Evolutionary conservation across 2,113 vertebrate species (phyloP).

Genomic region (Atherinomorus stipes): DNA sequence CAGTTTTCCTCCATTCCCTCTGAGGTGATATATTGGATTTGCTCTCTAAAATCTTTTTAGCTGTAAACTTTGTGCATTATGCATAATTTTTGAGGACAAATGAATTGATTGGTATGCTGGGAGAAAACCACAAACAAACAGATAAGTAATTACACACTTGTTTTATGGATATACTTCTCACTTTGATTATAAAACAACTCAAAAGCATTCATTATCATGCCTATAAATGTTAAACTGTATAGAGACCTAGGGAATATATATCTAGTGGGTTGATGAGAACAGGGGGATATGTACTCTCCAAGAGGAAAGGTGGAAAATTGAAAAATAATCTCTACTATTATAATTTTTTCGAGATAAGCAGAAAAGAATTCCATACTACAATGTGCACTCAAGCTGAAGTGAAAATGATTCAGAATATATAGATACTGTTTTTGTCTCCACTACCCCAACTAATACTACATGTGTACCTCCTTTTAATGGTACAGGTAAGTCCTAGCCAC

Average conservation of each 20-base stretch:
- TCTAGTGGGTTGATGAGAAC: slow-evolving; percentile 59
- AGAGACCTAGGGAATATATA: slow-evolving; percentile 62
- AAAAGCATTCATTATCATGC: slow-evolving; percentile 59
- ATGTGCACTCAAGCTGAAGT: slow-evolving; percentile 29
- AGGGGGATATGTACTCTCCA: slow-evolving; percentile 45
- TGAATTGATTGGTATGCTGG: slow-evolving; percentile 72
- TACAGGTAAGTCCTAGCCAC: slow-evolving; percentile 9
- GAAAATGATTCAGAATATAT: slow-evolving; percentile 46
- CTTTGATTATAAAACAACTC: slow-evolving; percentile 44
- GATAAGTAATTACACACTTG: slow-evolving; percentile 72
- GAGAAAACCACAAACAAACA: slow-evolving; percentile 68
- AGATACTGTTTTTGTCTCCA: slow-evolving; percentile 38
- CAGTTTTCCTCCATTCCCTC: slow-evolving; percentile 57
- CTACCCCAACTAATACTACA: slow-evolving; percentile 41
- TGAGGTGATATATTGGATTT: slow-evolving; percentile 72
- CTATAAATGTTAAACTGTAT: slow-evolving; percentile 56
- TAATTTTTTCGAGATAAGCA: slow-evolving; percentile 61
- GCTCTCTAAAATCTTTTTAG: slow-evolving; percentile 66
- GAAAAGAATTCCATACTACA: slow-evolving; percentile 29
- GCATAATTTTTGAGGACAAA: slow-evolving; percentile 70
- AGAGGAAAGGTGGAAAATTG: slow-evolving; percentile 68
- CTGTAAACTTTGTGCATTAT: slow-evolving; percentile 69
- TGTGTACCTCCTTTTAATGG: slow-evolving; percentile 24
- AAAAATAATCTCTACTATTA: slow-evolving; percentile 75
- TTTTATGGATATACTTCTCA: slow-evolving; percentile 62